Evolutionary conservation across 2,113 vertebrate genomes (phyloP), one percentile per base, ranked within the genome.

Genomic region (Myxocyprinus asiaticus): DNA sequence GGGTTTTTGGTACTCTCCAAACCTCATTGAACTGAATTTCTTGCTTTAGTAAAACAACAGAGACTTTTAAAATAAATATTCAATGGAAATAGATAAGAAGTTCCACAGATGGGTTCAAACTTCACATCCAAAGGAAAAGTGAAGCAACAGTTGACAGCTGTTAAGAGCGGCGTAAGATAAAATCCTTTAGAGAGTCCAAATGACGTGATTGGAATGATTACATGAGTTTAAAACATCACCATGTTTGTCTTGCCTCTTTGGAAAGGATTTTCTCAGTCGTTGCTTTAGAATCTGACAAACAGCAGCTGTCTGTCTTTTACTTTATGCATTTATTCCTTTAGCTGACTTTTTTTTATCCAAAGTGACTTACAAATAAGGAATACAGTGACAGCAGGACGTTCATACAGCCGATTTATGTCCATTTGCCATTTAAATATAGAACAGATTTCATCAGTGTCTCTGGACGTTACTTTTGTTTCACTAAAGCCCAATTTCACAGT

Each of bases 151-250:
- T 3, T 33, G 22, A 33, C 22, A 33, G 22, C 3, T 10, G 55
- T 56, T 1, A 12, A 15, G 53, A 55, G 53, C 53, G 14, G 53
- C 14, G 53, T 55, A 4, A 15, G 44, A n/a, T 2, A 8, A 66
- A 65, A 9, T 8, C 64, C 43, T 8, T 5, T n/a, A 7, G 64
- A 48, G 45, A 67, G 55, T 56, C 65, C 15, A 45, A 48, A 9
- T 5, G n/a, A 68, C 47, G 48, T 53, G 67, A 68, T 48, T 7
- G 48, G 17, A 53, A 51, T 68, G 47, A 68, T 15, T n/a, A 67
- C 65, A 67, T 53, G 8, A 53, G 8, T 53, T 53, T 12, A 53
- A 15, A 14, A 58, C n/a, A 58, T 58, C 55, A 15, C 55, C 55
- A 15, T 58, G 43, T 15, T 66, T 47, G 64, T 15, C 43, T 66